A percentile compares a stretch with the other conserved stretches of the same genome.
These are phyloP conservation scores for Liparis tanakae DNA, from an alignment of 2,797 vertebrate species.

Conservation along the genomic window DNA sequence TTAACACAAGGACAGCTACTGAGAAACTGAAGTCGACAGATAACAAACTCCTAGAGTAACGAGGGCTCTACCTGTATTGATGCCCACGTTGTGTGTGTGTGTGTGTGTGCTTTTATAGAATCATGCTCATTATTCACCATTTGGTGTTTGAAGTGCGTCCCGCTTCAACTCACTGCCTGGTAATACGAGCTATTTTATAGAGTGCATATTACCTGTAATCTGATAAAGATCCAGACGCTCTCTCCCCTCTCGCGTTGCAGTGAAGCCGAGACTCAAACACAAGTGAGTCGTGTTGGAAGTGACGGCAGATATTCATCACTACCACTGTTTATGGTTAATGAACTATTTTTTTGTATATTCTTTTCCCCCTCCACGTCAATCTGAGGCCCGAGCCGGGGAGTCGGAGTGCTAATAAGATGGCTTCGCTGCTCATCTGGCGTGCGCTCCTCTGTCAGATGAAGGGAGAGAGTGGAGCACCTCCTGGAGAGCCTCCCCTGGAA, in stretches of 20 bases:
- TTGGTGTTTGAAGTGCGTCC: conserved; percentile 54
- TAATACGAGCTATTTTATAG: conserved; percentile 73
- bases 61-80: conserved; percentile 58
- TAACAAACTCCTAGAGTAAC: conserved; percentile 54
- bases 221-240: conserved; percentile 70
- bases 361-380: conserved; percentile 54
- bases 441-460: conserved; percentile 57
- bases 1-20: conserved; percentile 7
- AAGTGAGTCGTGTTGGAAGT: conserved; percentile 80
- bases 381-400: conserved; percentile 59
- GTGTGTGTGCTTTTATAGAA: conserved; percentile 61
- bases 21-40: conserved; percentile 37
- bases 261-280: conserved; percentile 68
- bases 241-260: conserved; percentile 51
- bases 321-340: conserved; percentile 76
- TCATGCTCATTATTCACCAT: conserved; percentile 68
- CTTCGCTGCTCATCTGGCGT: conserved; percentile 62
- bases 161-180: conserved; percentile 58
- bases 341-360: conserved; percentile 30
- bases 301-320: conserved; percentile 84
- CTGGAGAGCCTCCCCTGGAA: conserved; percentile 54
- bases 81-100: conserved; percentile 7
- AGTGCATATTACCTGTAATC: conserved; percentile 78
- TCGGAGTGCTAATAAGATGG: conserved; percentile 75
- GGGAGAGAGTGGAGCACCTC: conserved; percentile 61